phyloP scores from a whole-genome alignment of 2,797 vertebrate genomes.

The Rhadinocentrus ornatus region DNA sequence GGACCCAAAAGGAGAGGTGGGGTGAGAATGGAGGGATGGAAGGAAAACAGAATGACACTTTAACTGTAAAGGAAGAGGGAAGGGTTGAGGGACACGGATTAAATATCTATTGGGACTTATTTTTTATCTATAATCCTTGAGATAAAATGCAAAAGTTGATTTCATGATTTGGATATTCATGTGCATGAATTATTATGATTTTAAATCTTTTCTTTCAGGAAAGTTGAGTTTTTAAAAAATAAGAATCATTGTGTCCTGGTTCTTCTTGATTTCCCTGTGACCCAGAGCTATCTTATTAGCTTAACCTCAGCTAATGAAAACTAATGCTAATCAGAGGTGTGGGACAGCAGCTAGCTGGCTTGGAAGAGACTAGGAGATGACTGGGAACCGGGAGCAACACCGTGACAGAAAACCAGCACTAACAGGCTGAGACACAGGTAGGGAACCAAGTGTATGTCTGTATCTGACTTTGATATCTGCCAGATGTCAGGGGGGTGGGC shows the following conservation, averaged over 20 bases:
- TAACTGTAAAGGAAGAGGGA: conserved; percentile 34
- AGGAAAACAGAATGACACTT: conserved; percentile 64
- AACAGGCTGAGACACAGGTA: conserved; percentile 25
- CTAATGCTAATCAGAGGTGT: conserved; percentile 69
- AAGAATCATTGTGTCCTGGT: conserved; percentile 36
- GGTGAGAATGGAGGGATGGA: conserved; percentile 45
- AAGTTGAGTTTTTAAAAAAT: conserved; percentile 31
- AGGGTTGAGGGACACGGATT: conserved; percentile 32
- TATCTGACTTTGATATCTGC: conserved; percentile 44
- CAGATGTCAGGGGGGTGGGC: too few relatives aligned
- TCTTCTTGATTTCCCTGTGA: conserved; percentile 55
- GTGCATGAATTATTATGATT: conserved; percentile 32
- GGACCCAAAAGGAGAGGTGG: conserved; percentile 56
- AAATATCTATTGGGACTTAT: conserved; percentile 56
- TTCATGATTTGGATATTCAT: conserved; percentile 66
- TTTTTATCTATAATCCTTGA: conserved; percentile 58
- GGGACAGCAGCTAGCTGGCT: conserved; percentile 55
- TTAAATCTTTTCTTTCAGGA: conserved; percentile 21
- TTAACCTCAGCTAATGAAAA: conserved; percentile 38
- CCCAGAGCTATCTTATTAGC: conserved; percentile 67
- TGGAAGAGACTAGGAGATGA: conserved; percentile 48
- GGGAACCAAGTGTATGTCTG: conserved; percentile 21
- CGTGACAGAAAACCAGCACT: conserved; percentile 50
- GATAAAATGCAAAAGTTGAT: conserved; percentile 53
- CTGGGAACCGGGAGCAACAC: conserved; percentile 40